Base-by-base conservation (phyloP, 1,140 invertebrate species). In the Piezodorus guildinii region DNA sequence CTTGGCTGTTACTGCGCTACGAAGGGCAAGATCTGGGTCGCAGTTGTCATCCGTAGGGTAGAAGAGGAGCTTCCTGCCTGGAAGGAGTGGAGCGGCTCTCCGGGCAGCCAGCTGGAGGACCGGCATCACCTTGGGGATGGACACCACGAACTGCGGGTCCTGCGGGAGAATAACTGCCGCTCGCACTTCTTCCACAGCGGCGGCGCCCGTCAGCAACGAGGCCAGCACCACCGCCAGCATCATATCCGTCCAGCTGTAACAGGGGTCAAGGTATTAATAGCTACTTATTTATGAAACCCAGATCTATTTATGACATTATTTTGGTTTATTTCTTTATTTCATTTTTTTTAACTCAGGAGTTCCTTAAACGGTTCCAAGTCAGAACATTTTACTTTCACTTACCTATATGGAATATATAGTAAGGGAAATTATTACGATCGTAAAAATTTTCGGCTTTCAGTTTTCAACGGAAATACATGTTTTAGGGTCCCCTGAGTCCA, bases 11-110 rank as follows among this genome's bases (percentile, higher is more conserved):
- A 78, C 78, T 15, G 45, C 62, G 8, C 3, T 19, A n/a, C 25
- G 15, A 27, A 84, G 80, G 0, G 83, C 84, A 69, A 83, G 80
- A 1, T 80, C 83, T 5, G 84, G 82, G 65, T 85, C 83, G 66
- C 86, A 88, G 27, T 78, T 76, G 69, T 86, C 86, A 70, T 88
- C 82, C 64, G 81, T 78, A 5, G 78, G 73, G 54, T 78, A 70
- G 75, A 83, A 83, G 59, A 77, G 76, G 6, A 86, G 73, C 12
- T 16, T 43, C 16, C 75, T 71, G n/a, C 84, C 68, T 72, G 80
- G 77, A 0, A 75, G 56, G 0, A 84, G 83, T 0, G 76, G 71
- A 6, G 72, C 71, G 0, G 76, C 71, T 23, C 76, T 69, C 6
- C 75, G 75, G 0, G 78, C 75, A 0, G 83, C 84, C 65, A 85